Evolutionary conservation across 2,113 vertebrate genomes (phyloP).

Genomic region (Stigmatopora argus): DNA sequence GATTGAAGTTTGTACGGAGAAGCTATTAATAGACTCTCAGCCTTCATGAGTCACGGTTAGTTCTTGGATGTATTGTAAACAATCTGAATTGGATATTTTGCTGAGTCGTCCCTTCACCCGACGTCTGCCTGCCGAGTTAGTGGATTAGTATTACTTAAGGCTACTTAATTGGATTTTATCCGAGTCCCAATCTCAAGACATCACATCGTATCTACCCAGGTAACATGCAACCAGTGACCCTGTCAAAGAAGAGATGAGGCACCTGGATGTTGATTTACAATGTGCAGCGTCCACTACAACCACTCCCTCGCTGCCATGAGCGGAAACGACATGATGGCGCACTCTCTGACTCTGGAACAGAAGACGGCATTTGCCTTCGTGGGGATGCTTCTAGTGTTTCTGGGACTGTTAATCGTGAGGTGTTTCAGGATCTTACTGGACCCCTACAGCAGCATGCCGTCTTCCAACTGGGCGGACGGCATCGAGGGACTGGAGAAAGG

Average conservation of each 20-base stretch:
- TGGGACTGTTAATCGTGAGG: slow-evolving; percentile 90
- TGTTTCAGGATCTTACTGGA: slow-evolving; percentile 95
- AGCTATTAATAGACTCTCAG: slow-evolving; percentile 45
- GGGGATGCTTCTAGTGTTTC: slow-evolving; percentile 88
- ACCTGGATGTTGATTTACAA: slow-evolving; percentile 63
- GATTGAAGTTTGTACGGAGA: slow-evolving; percentile 30
- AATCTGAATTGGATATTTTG: not conserved
- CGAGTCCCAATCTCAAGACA: slow-evolving; percentile 26
- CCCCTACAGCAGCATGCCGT: slow-evolving; percentile 96
- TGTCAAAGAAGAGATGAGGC: slow-evolving; percentile 58
- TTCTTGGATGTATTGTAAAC: not conserved
- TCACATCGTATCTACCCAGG: slow-evolving; percentile 51
- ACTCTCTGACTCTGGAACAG: slow-evolving; percentile 90
- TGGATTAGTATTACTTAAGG: slow-evolving; percentile 12
- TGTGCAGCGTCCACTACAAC: slow-evolving; percentile 87
- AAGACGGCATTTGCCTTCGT: slow-evolving; percentile 95
- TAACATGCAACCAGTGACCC: slow-evolving; percentile 60
- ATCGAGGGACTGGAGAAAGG: slow-evolving; percentile 93
- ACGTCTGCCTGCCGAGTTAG: not conserved
- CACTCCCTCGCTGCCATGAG: slow-evolving; percentile 86
- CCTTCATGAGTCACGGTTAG: slow-evolving; percentile 25
- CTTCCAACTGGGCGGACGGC: slow-evolving; percentile 92
- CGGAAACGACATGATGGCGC: slow-evolving; percentile 79
- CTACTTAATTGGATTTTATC: slow-evolving; percentile 16
- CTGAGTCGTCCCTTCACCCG: not conserved